Conservation (phyloP, 2,113 vertebrate genomes). For the Solea senegalensis region DNA sequence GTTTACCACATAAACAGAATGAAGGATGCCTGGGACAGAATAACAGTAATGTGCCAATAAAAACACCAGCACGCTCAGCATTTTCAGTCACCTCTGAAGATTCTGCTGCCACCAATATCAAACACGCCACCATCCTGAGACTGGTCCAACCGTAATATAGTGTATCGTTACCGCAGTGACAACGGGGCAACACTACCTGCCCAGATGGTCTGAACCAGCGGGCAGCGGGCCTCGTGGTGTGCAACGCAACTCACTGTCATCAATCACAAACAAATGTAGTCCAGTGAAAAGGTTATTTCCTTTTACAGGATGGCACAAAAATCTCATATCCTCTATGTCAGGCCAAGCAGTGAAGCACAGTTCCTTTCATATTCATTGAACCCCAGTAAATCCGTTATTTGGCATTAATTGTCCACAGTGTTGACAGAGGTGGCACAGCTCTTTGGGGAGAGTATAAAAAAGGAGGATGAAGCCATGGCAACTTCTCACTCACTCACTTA, state of each 20-base stretch:
- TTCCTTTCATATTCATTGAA: constrained; percentile 22
- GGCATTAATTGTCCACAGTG: constrained; percentile 19
- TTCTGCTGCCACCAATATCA: not conserved
- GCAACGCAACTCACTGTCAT: constrained; percentile 25
- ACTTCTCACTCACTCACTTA: too few species aligned
- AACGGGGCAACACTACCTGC: constrained; percentile 27
- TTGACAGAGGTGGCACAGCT: not conserved
- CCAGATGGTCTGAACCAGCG: constrained; percentile 65
- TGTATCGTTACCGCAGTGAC: constrained; percentile 4
- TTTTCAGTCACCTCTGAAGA: not conserved
- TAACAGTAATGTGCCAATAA: constrained; percentile 5
- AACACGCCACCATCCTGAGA: not conserved
- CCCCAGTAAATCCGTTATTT: constrained; percentile 8
- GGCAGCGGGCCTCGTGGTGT: constrained; percentile 7
- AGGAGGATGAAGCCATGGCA: not conserved
- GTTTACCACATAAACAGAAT: not conserved
- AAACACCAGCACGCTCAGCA: constrained; percentile 13
- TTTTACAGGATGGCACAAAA: constrained; percentile 35
- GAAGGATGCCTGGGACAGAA: constrained; percentile 9
- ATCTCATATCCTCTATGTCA: not conserved
- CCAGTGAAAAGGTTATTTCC: constrained; percentile 41
- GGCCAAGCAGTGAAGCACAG: not conserved
- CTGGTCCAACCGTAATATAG: not conserved
- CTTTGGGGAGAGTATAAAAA: constrained; percentile 20
- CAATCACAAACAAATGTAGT: constrained; percentile 54